Evolutionary conservation across 2,113 vertebrate species (phyloP).

Genomic region (Tonatia bakeri): DNA sequence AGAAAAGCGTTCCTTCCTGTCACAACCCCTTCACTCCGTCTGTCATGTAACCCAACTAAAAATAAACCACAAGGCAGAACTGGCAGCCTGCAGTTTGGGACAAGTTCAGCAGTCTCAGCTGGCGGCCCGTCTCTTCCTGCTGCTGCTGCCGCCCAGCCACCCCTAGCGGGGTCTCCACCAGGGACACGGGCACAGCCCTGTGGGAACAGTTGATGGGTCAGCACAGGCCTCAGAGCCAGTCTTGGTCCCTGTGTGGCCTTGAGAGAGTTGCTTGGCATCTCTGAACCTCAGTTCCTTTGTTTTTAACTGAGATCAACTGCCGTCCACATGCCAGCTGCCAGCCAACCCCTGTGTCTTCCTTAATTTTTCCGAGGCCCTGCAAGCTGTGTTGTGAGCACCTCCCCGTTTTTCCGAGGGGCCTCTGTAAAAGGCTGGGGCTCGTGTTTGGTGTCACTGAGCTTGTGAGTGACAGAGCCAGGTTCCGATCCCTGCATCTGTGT

Average conservation of each 20-base stretch:
- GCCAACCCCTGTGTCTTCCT: neutral
- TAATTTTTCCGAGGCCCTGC: accelerated
- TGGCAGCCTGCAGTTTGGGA: neutral
- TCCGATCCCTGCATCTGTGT: accelerated
- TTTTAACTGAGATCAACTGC: neutral
- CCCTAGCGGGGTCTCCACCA: accelerated
- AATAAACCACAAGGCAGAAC: neutral
- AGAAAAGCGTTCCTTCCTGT: conserved; percentile 43
- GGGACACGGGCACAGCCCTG: accelerated
- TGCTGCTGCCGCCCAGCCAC: accelerated
- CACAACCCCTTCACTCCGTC: conserved; percentile 54
- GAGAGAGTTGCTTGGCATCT: neutral
- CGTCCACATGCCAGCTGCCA: accelerated
- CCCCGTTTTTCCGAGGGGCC: neutral
- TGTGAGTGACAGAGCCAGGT: neutral
- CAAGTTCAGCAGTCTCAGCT: neutral
- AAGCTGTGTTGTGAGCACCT: accelerated
- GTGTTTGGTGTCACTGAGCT: accelerated
- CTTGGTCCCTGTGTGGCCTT: neutral
- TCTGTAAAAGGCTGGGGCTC: neutral
- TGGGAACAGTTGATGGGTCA: accelerated
- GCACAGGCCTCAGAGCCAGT: neutral
- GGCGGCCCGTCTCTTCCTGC: neutral
- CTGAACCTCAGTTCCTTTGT: neutral
- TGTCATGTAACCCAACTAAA: conserved; percentile 56